phyloP scores from a whole-genome alignment of 2,797 vertebrate genomes.

The Synanceia verrucosa region DNA sequence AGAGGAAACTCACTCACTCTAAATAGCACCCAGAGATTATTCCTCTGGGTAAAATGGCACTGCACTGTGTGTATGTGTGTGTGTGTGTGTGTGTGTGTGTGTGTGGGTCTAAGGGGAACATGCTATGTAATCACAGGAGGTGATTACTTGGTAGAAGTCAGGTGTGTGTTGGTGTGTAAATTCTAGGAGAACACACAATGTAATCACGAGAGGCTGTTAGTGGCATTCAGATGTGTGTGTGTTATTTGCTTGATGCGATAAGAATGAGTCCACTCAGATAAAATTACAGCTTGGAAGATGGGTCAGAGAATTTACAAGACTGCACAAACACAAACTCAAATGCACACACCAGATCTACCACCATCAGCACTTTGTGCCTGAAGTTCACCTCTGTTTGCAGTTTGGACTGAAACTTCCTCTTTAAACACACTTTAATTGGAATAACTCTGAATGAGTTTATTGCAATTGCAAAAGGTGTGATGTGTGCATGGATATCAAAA shows the following conservation, averaged over 20 bases:
- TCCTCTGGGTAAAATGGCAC: constrained; percentile 66
- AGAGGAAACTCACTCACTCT: constrained; percentile 61
- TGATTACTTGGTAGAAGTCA: constrained; percentile 61
- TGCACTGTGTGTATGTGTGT: constrained; percentile 1
- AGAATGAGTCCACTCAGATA: constrained; percentile 51
- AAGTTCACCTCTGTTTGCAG: constrained; percentile 34
- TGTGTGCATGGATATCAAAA: not conserved
- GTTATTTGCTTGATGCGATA: constrained; percentile 43
- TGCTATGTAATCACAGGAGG: constrained; percentile 67
- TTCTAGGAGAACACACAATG: constrained; percentile 54
- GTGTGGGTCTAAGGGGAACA: constrained; percentile 46
- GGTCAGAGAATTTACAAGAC: constrained; percentile 11
- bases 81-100: constrained; percentile 1
- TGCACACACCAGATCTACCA: constrained; percentile 13
- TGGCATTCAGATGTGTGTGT: constrained; percentile 18
- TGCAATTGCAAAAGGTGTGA: not conserved
- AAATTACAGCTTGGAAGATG: constrained; percentile 45
- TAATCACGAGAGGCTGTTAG: constrained; percentile 60
- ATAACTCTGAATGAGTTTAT: constrained; percentile 4
- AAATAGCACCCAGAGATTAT: constrained; percentile 66
- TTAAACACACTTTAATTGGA: constrained; percentile 2
- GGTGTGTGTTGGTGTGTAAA: constrained; percentile 34
- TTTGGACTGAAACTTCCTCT: constrained; percentile 20
- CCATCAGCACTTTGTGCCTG: constrained; percentile 47
- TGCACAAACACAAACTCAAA: constrained; percentile 11